phyloP scores from a whole-genome alignment of 23 tunicate species.

The Halocynthia aurantium region DNA sequence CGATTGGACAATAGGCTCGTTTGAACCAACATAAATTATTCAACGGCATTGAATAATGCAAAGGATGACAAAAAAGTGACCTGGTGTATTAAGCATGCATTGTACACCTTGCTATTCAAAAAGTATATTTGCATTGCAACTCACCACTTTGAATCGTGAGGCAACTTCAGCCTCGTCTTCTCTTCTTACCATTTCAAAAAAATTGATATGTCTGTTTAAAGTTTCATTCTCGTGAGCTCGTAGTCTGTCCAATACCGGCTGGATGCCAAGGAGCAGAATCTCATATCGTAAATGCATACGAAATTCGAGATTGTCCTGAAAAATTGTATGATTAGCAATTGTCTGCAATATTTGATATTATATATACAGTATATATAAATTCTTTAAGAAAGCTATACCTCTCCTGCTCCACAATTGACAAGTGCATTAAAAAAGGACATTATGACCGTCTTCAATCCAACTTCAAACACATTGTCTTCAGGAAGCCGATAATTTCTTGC shows the following conservation, averaged over 20 bases:
- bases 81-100: neutral
- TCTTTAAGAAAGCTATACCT: constrained; percentile 32
- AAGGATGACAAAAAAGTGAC: neutral
- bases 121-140: neutral
- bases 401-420: constrained; percentile 89
- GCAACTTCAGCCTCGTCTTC: constrained; percentile 94
- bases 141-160: constrained; percentile 73
- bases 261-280: constrained; percentile 84
- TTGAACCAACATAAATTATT: too few relatives aligned
- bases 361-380: constrained; percentile 9
- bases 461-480: constrained; percentile 91
- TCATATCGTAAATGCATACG: constrained; percentile 95
- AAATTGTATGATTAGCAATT: neutral
- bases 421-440: constrained; percentile 93
- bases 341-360: neutral
- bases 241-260: constrained; percentile 71
- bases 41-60: too few relatives aligned
- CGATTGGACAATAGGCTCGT: too few relatives aligned
- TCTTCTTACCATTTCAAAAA: constrained; percentile 73
- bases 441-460: constrained; percentile 72
- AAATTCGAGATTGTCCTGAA: constrained; percentile 88
- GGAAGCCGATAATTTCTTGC: constrained; percentile 49
- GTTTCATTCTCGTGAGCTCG: constrained; percentile 77
- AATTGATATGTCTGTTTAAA: constrained; percentile 79
- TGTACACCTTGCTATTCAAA: neutral